Evolutionary conservation across 2,113 vertebrate species (phyloP), one percentile per base, ranked within the genome.

Genomic region (Semnornis frantzii): DNA sequence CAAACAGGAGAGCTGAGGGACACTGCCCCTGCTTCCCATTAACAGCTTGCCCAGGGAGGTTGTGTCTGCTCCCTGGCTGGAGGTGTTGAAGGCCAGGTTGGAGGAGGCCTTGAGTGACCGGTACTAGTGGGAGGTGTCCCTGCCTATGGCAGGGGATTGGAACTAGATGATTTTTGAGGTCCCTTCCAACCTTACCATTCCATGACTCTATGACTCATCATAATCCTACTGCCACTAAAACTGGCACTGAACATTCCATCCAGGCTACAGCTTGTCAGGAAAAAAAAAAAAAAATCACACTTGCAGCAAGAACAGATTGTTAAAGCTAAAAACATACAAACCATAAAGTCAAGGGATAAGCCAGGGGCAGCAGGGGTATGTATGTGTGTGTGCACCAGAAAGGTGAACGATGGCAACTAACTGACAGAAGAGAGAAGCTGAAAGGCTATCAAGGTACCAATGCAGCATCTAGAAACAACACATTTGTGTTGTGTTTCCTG

Each of bases 171-270:
- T 39, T 10, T 39, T 39, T 39, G 37, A 39, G 37, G 37, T 39
- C 37, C 37, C 37, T 39, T 39, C 8, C 37, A 39, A 39, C 37
- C 37, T 39, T 39, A 39, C 37, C 37, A 39, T 39, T 8, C 37
- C 11, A 39, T 39, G 37, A 39, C 37, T 39, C 37, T 39, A 39
- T 39, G 37, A 39, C 37, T 39, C 37, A 42, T 64, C 89, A 9
- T 23, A 20, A 87, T 79, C 88, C 80, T 57, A 52, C 58, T 58
- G 28, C 62, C 78, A 91, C 94, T 91, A 87, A 92, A 89, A 90
- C 55, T 27, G 59, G 81, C 78, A 65, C 34, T 33, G 65, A 89
- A 81, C 89, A 76, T 64, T 76, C 44, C 39, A 23, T 70, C 66
- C 59, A 28, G 69, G 64, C 65, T 85, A 23, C 74, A 85, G 80